A percentile compares a stretch with the other conserved stretches of the same genome.
phyloP scores from a whole-genome alignment of 2,113 vertebrate species.

The Notechis scutatus region DNA sequence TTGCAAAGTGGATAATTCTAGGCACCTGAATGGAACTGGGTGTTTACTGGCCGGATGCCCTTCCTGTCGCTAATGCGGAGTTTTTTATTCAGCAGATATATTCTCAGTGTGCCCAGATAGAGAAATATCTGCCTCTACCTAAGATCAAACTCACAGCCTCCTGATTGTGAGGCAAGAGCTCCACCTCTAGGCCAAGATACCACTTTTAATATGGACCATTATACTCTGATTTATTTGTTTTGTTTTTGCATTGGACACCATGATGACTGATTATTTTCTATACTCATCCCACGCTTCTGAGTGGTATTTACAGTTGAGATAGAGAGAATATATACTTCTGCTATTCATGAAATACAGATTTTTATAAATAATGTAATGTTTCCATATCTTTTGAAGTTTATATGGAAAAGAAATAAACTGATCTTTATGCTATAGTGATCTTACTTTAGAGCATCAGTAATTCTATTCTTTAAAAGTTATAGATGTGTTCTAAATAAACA shows the following conservation, averaged over 20 bases:
- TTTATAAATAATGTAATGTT: background rate
- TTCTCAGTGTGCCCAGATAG: too few relatives aligned
- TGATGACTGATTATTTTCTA: background rate
- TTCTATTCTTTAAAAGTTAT: background rate
- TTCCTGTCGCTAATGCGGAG: too few relatives aligned
- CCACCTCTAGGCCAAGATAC: background rate
- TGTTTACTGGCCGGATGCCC: too few relatives aligned
- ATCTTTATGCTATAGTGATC: fast-evolving
- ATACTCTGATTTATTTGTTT: background rate
- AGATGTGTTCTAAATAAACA: background rate
- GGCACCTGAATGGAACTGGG: too few relatives aligned
- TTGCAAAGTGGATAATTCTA: too few relatives aligned
- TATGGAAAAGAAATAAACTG: background rate
- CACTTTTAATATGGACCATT: background rate
- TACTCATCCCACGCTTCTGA: background rate
- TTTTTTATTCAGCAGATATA: too few relatives aligned
- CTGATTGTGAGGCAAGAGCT: too few relatives aligned
- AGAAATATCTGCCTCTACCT: too few relatives aligned
- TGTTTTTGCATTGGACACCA: background rate
- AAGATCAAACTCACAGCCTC: too few relatives aligned
- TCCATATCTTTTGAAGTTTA: background rate
- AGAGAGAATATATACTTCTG: background rate
- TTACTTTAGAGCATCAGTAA: fast-evolving
- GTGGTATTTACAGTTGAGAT: background rate
- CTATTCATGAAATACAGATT: background rate